Conservation (phyloP, 2,797 vertebrate genomes). For the Clangula hyemalis region DNA sequence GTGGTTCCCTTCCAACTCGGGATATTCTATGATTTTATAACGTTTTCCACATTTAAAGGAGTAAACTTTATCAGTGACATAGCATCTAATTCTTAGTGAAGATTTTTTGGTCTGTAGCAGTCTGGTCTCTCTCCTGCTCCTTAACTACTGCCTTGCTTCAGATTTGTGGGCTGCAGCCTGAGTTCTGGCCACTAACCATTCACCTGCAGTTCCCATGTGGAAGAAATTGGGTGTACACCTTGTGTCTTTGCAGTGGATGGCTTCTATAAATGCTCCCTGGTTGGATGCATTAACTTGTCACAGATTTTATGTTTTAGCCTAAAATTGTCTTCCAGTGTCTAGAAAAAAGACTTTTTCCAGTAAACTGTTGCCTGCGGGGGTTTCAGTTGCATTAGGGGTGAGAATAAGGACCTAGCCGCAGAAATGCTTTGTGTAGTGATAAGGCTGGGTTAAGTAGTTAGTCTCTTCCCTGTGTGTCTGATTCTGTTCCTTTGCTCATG, state of each 20-base stretch:
- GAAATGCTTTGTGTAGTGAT: neutral
- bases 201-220: neutral
- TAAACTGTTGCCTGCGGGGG: neutral
- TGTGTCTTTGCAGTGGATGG: neutral
- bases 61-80: accelerated
- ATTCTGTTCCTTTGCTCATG: accelerated
- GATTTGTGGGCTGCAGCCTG: neutral
- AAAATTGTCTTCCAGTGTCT: accelerated
- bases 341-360: neutral
- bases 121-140: neutral
- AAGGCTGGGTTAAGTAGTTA: neutral
- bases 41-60: neutral
- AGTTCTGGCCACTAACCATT: neutral
- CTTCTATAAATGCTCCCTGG: neutral
- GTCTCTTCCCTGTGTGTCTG: neutral
- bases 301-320: neutral
- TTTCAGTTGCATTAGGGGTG: neutral
- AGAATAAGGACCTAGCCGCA: neutral
- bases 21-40: no score
- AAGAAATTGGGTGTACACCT: neutral
- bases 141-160: neutral
- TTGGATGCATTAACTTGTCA: neutral
- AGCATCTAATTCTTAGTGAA: neutral
- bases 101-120: neutral
- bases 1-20: no score